phyloP scores from a whole-genome alignment of 2,797 vertebrate genomes.

The Coluber constrictor region DNA sequence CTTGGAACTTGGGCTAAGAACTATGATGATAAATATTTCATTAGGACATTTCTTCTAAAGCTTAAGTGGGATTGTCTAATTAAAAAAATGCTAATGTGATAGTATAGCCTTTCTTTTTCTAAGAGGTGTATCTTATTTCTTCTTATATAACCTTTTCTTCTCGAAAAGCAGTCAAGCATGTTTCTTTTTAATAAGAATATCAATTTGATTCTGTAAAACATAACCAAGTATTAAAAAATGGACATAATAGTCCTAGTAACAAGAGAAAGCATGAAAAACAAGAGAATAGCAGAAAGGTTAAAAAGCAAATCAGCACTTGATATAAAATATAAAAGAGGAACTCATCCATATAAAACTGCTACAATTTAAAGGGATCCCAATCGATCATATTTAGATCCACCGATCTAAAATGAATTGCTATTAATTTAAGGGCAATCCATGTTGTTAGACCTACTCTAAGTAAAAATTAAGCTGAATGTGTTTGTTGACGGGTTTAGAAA shows the following conservation, averaged over 20 bases:
- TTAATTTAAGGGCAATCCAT: background rate
- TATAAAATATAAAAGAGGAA: background rate
- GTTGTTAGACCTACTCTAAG: background rate
- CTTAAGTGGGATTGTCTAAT: slow-evolving; percentile 67
- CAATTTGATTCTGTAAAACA: slow-evolving; percentile 49
- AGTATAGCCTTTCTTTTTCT: slow-evolving; percentile 60
- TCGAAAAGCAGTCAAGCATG: slow-evolving; percentile 49
- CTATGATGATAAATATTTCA: slow-evolving; percentile 68
- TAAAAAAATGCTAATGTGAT: slow-evolving; percentile 67
- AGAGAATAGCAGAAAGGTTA: background rate
- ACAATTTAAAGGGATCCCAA: background rate
- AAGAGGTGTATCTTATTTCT: slow-evolving; percentile 60
- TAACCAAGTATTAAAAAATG: background rate
- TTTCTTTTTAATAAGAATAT: slow-evolving; percentile 59
- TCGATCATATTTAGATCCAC: background rate
- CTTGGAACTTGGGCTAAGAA: slow-evolving; percentile 46
- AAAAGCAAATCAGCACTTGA: background rate
- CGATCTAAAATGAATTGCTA: background rate
- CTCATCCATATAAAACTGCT: background rate
- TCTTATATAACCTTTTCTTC: slow-evolving; percentile 50
- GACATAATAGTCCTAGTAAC: background rate
- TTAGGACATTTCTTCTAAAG: slow-evolving; percentile 58
- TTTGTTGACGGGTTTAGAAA: background rate
- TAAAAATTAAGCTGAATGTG: background rate
- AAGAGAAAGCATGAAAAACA: background rate